Base-by-base conservation (phyloP, 2,797 vertebrate genomes). In the Enteromius fasciolatus region DNA sequence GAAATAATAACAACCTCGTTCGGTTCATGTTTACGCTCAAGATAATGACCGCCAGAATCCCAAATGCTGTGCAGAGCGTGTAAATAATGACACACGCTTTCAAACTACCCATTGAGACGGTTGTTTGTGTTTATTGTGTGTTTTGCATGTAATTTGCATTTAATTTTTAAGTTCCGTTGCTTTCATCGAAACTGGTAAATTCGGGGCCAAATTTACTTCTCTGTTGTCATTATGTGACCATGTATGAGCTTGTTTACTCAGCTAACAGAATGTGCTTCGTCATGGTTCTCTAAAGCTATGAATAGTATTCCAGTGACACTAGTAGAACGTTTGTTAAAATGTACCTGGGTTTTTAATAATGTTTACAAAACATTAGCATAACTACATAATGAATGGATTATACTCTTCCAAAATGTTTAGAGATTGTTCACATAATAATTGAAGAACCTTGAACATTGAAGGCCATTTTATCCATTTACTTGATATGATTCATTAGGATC, bases 141-240 rank as follows among this genome's bases (percentile, higher is more conserved):
- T 48, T 78, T 83, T 67, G 50, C 67, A 23, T 80, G 80, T 76
- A 74, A 87, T 87, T 86, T 72, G 9, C 17, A 73, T 33, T 52
- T 72, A 0, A 48, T 72, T 50, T 48, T 28, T 0, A 70, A 83
- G 73, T 33, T 18, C 44, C 50, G 64, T 18, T 39, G 59, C 67
- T 52, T 80, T 33, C 4, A 54, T 61, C 25, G 28, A 80, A 79
- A 5, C 20, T 44, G 64, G 79, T 57, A 73, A 66, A 52, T 33
- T 23, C 31, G n/a, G 64, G 44, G 76, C 4, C 31, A 17, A 54
- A 50, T 78, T 11, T 10, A 68, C 9, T 54, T 54, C 6, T 79
- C 48, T 79, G 48, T 44, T 14, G n/a, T 68, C n/a, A 50, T 68
- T 15, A 78, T 36, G 61, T 50, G 28, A 17, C 3, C 25, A 10